These are phyloP conservation scores for Phocides pigmalion DNA, from an alignment of 1,140 invertebrate species.

Conservation along the genomic window DNA sequence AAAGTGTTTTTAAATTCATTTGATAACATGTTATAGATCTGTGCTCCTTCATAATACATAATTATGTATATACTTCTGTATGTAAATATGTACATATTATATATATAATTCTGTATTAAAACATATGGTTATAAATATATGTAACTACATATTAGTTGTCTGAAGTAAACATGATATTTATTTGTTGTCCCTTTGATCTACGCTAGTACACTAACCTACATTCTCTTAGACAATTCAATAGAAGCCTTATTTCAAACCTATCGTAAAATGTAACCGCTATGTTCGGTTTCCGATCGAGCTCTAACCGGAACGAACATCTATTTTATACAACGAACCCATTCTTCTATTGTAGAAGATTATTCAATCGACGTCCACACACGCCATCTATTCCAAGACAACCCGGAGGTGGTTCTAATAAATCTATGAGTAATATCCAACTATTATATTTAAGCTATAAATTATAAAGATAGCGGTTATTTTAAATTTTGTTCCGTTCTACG, in stretches of 20 bases:
- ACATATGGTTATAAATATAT: too few species aligned
- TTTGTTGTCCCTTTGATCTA: too few species aligned
- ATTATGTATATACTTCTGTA: too few species aligned
- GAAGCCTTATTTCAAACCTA: conserved; percentile 2
- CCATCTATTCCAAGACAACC: conserved; percentile 10
- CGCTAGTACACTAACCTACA: conserved; percentile 1
- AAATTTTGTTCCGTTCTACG: not conserved
- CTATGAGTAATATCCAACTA: conserved; percentile 18
- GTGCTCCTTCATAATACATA: too few species aligned
- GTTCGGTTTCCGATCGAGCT: not conserved
- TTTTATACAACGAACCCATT: conserved; percentile 24
- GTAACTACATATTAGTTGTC: too few species aligned
- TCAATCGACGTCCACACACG: conserved; percentile 20
- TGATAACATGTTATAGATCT: too few species aligned
- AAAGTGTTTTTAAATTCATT: too few species aligned
- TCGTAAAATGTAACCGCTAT: conserved; percentile 19
- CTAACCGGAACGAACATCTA: conserved; percentile 12
- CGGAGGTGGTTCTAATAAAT: conserved; percentile 25
- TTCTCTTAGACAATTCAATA: conserved; percentile 9
- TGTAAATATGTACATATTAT: too few species aligned
- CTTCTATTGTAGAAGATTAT: too few species aligned
- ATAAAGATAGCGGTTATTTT: conserved; percentile 17
- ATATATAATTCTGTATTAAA: too few species aligned
- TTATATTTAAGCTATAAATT: conserved; percentile 27
- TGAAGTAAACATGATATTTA: too few species aligned